phyloP scores from a whole-genome alignment of 2,113 vertebrate species.

The Lycocorax pyrrhopterus region DNA sequence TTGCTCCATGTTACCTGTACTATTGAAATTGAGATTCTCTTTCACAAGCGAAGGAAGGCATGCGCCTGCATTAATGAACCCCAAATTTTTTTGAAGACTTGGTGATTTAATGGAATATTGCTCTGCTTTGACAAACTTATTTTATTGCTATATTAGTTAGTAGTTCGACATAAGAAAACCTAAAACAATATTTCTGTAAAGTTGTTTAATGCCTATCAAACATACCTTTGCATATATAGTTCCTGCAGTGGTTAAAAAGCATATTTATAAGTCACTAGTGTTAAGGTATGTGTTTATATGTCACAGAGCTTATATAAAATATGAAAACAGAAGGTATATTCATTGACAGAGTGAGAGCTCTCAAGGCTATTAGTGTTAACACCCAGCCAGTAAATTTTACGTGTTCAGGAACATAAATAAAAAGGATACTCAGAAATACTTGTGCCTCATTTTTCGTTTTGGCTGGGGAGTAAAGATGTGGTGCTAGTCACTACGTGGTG shows the following conservation, averaged over 20 bases:
- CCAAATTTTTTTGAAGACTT: background rate
- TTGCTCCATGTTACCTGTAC: background rate
- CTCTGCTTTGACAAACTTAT: background rate
- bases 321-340: conserved; percentile 57
- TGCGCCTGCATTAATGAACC: background rate
- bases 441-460: conserved; percentile 13
- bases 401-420: conserved; percentile 22
- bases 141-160: background rate
- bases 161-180: background rate
- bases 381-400: conserved; percentile 36
- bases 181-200: background rate
- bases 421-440: conserved; percentile 33
- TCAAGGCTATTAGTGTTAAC: conserved; percentile 51
- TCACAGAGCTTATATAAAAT: conserved; percentile 40
- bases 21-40: background rate
- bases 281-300: conserved; percentile 61
- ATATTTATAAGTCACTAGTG: background rate
- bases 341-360: conserved; percentile 45
- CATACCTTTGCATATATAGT: conserved; percentile 1
- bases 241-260: conserved; percentile 14
- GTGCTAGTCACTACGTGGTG: background rate
- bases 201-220: conserved; percentile 22
- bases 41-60: background rate
- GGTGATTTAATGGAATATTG: background rate
- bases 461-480: background rate